A percentile compares a stretch with the other conserved stretches of the same genome.
Conservation (phyloP, 2,797 vertebrate species). For the Pelochelys cantorii region DNA sequence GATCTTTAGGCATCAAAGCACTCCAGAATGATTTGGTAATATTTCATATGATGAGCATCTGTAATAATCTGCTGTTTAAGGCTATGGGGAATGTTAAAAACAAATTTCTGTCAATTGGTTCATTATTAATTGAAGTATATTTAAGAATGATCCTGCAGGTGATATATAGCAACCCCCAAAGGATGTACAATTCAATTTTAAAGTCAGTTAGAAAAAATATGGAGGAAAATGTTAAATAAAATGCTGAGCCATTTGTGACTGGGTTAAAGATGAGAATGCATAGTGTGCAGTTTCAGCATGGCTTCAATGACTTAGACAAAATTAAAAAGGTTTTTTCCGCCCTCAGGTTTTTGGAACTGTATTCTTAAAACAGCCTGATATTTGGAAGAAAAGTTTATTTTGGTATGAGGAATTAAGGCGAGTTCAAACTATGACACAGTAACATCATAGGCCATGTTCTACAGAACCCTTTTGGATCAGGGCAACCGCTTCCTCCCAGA, state of each 20-base stretch:
- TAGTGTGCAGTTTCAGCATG: background rate
- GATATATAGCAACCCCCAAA: conserved; percentile 11
- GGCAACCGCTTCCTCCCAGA: too few relatives aligned
- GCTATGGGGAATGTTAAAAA: conserved; percentile 15
- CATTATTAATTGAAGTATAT: conserved; percentile 42
- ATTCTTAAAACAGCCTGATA: background rate
- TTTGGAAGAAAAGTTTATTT: background rate
- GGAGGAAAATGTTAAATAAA: conserved; percentile 57
- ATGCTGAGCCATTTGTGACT: conserved; percentile 20
- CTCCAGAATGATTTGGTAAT: conserved; percentile 40
- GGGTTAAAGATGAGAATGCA: background rate
- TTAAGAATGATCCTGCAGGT: conserved; percentile 16
- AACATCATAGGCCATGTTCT: too few relatives aligned
- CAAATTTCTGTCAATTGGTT: conserved; percentile 21
- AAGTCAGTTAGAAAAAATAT: conserved; percentile 58
- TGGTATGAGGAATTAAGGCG: too few relatives aligned
- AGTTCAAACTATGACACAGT: too few relatives aligned
- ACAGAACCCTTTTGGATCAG: too few relatives aligned
- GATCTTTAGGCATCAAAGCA: conserved; percentile 34
- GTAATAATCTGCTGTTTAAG: conserved; percentile 29
- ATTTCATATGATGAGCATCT: conserved; percentile 42
- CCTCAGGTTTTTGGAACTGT: background rate
- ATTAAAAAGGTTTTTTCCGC: background rate
- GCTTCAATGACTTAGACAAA: conserved; percentile 25
- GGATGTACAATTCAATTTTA: conserved; percentile 56